Evolutionary conservation across 2,888 invertebrate genomes (phyloP).

Genomic region (Protophormia terraenovae): DNA sequence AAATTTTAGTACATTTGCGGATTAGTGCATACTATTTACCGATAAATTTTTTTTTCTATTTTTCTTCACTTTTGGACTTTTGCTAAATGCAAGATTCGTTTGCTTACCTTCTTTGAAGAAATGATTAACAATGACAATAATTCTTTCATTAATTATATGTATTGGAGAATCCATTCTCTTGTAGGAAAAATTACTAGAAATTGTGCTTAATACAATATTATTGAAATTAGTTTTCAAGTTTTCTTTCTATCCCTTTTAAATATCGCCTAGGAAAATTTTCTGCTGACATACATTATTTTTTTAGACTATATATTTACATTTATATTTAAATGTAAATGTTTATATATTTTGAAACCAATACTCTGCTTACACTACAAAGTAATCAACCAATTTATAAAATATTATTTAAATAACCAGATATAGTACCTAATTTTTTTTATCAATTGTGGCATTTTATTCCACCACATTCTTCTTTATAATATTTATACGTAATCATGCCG

Average conservation of each 20-base stretch:
- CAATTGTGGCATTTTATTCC: too few species aligned
- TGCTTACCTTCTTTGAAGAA: background rate
- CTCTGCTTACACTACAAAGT: background rate
- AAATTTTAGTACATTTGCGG: too few species aligned
- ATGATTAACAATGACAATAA: background rate
- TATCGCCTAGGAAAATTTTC: too few species aligned
- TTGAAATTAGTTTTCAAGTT: background rate
- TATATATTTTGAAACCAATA: too few species aligned
- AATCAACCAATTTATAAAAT: background rate
- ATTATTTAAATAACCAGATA: background rate
- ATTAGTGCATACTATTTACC: too few species aligned
- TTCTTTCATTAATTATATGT: background rate
- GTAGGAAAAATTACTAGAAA: background rate
- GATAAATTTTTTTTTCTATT: too few species aligned
- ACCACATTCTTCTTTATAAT: background rate
- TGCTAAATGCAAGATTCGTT: background rate
- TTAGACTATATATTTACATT: background rate
- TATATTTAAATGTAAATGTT: too few species aligned
- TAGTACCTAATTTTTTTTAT: background rate
- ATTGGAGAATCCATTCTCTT: background rate
- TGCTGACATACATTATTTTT: background rate
- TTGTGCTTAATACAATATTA: background rate
- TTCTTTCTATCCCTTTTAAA: too few species aligned
- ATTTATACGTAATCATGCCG: background rate
- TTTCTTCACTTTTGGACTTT: background rate